Conservation (phyloP, 2,797 vertebrate genomes). For the Myripristis jacobus region DNA sequence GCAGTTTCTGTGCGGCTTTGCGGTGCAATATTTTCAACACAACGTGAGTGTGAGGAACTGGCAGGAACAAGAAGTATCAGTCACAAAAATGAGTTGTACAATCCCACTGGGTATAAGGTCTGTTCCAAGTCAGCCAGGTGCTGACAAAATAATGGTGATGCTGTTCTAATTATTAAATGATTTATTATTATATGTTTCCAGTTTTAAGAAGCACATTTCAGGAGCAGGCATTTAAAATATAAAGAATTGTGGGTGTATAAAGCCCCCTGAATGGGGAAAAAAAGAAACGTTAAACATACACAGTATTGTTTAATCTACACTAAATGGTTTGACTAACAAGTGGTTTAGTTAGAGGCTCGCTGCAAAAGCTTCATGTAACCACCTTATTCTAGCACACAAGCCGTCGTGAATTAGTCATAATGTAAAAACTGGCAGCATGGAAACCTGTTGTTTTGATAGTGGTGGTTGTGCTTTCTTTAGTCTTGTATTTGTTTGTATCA, state of each 20-base stretch:
- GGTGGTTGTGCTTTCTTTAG: slow-evolving; percentile 13
- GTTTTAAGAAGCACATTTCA: slow-evolving; percentile 40
- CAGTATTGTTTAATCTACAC: neutral
- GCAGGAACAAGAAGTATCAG: too few species aligned
- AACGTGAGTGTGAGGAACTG: neutral
- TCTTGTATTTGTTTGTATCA: slow-evolving; percentile 49
- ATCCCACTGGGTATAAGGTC: neutral
- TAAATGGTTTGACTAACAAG: neutral
- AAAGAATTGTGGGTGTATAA: neutral
- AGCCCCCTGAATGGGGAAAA: neutral
- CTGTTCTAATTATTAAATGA: neutral
- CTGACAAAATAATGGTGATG: neutral
- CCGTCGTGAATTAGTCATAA: neutral
- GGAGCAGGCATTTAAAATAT: slow-evolving; percentile 18
- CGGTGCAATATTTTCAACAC: neutral
- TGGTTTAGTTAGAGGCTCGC: neutral
- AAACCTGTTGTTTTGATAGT: slow-evolving; percentile 4
- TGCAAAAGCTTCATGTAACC: slow-evolving; percentile 23
- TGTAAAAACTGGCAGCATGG: slow-evolving; percentile 31
- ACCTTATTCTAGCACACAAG: slow-evolving; percentile 15
- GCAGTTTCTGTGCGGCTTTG: neutral
- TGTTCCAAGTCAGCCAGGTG: neutral
- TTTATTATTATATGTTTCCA: slow-evolving; percentile 11
- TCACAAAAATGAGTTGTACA: neutral
- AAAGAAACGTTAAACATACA: neutral